Conservation (phyloP, 92 coral and sea anemone species). For the Diadumene lineata region DNA sequence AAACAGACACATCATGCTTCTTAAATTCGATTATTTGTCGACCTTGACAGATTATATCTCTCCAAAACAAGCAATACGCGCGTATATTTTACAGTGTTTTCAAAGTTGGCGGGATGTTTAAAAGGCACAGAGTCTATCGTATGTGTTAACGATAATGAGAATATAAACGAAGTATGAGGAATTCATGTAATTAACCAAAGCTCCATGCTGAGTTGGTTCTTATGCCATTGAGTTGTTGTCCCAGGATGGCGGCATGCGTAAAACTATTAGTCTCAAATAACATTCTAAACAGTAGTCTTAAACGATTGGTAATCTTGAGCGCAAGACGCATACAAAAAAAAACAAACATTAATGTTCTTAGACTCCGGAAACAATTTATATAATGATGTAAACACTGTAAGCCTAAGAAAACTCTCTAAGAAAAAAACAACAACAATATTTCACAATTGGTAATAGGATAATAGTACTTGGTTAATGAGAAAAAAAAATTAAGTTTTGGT, state of each 20-base stretch:
- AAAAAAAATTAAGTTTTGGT: too few relatives aligned
- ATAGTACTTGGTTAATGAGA: too few relatives aligned
- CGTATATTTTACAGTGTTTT: too few relatives aligned
- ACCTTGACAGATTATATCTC: too few relatives aligned
- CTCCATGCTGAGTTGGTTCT: slow-evolving; percentile 24
- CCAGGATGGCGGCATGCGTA: slow-evolving; percentile 28
- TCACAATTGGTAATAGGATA: too few relatives aligned
- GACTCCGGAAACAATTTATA: slow-evolving; percentile 3
- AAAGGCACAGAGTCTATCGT: neutral
- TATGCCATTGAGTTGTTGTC: slow-evolving; percentile 6
- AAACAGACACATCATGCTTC: slow-evolving; percentile 18
- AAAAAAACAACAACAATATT: neutral
- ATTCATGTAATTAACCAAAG: slow-evolving; percentile 9
- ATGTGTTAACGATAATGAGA: slow-evolving; percentile 16
- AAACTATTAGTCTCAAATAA: slow-evolving; percentile 59
- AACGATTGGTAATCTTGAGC: slow-evolving; percentile 46
- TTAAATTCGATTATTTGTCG: neutral
- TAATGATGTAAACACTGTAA: neutral
- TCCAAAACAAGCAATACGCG: too few relatives aligned
- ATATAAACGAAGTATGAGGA: slow-evolving; percentile 5
- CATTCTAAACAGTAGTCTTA: slow-evolving; percentile 58
- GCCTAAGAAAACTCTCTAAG: neutral
- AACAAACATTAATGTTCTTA: neutral
- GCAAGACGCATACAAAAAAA: slow-evolving; percentile 9
- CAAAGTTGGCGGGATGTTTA: neutral